Evolutionary conservation across 2,888 invertebrate genomes (phyloP).

Genomic region (Aricia artaxerxes): DNA sequence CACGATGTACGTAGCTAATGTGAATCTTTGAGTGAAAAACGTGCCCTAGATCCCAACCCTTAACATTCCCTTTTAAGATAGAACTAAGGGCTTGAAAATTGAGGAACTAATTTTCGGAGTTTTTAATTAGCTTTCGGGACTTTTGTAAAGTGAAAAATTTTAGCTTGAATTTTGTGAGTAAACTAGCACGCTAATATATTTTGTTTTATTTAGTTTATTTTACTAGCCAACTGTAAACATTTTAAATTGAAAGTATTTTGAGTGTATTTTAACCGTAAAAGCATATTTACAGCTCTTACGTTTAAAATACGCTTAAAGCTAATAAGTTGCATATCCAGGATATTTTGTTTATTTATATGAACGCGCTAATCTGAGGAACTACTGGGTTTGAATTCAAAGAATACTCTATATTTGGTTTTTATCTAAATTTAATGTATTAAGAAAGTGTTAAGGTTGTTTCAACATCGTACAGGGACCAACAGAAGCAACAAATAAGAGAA

Average conservation of each 20-base stretch:
- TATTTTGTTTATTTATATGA: no score
- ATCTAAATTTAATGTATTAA: no score
- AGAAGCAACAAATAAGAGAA: no score
- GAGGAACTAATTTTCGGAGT: neutral
- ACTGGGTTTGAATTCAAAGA: no score
- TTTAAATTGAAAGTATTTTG: neutral
- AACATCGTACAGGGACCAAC: no score
- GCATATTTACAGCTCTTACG: no score
- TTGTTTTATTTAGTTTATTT: neutral
- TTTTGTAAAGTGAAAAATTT: neutral
- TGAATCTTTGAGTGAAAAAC: conserved; percentile 27
- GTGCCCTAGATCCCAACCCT: conserved; percentile 24
- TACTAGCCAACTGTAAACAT: neutral
- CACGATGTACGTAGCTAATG: conserved; percentile 20
- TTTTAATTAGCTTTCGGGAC: conserved; percentile 6
- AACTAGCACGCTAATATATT: neutral
- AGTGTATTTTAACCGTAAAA: no score
- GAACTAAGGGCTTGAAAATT: neutral
- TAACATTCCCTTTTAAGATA: conserved; percentile 1
- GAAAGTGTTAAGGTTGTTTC: no score
- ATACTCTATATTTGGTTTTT: no score
- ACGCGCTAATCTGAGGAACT: no score
- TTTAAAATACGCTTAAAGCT: no score
- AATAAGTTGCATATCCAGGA: no score
- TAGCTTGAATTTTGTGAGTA: neutral